These are phyloP conservation scores for Sycophila sp. DNA, from an alignment of 1,140 invertebrate genomes.

Conservation along the genomic window DNA sequence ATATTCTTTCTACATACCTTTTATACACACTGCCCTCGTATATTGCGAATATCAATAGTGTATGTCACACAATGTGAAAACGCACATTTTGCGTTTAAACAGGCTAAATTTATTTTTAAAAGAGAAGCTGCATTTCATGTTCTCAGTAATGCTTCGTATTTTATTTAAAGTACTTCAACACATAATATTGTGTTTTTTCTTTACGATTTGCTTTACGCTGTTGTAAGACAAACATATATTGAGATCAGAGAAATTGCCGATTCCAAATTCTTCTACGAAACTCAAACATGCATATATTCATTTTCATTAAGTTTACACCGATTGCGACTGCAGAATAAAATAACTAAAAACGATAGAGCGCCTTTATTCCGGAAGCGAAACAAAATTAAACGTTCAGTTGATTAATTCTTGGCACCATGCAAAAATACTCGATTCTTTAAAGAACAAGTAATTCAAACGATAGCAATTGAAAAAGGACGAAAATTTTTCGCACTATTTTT, in stretches of 20 bases:
- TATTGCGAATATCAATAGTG: constrained; percentile 31
- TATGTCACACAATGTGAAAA: constrained; percentile 29
- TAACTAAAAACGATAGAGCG: too few species aligned
- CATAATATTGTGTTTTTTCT: constrained; percentile 35
- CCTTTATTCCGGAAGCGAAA: too few species aligned
- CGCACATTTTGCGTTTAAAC: constrained; percentile 1
- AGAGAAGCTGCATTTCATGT: constrained; percentile 38
- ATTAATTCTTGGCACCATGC: constrained; percentile 29
- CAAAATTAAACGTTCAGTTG: constrained; percentile 20
- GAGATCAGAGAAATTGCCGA: constrained; percentile 66
- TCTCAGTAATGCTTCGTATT: constrained; percentile 38
- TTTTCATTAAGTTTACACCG: too few species aligned
- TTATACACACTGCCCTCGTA: constrained; percentile 50
- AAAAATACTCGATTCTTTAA: not conserved
- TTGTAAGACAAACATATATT: constrained; percentile 56
- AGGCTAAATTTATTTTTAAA: constrained; percentile 32
- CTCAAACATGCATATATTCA: constrained; percentile 7
- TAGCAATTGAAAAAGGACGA: not conserved
- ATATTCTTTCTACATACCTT: constrained; percentile 49
- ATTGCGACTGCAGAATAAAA: too few species aligned
- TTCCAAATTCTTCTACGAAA: constrained; percentile 49
- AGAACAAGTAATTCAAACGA: constrained; percentile 3
- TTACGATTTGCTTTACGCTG: constrained; percentile 54
- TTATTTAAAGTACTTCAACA: constrained; percentile 49
- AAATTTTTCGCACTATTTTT: constrained; percentile 9